Base-by-base conservation (phyloP, 37 sponge, comb jelly and placozoan species). In the Aphrocallistes beatrix region DNA sequence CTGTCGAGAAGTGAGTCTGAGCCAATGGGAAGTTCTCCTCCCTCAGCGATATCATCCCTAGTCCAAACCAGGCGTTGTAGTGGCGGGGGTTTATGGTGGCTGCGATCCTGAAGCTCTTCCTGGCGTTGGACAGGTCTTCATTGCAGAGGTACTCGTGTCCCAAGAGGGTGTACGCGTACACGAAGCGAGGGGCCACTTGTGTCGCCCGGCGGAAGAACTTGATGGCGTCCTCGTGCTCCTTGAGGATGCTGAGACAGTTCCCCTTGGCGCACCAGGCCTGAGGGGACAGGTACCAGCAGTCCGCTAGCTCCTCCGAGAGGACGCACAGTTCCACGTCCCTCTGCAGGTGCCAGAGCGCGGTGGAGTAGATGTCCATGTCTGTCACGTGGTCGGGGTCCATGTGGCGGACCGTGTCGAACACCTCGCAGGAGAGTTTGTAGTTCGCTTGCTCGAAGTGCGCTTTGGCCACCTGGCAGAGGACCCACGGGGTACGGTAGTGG, bases 51-150 rank as follows among this genome's bases (percentile, higher is more conserved):
- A 94, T 87, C 87, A 91, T 89, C 19, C 94, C 93, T 84, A 94
- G 90, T 21, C 93, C 97, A 81, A 89, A 96, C 94, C 93, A 96
- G 36, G 97, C 94, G 47, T 94, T 88, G 86, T 90, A 96, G 51
- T 92, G 91, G 3, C 97, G 39, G 23, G 94, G 93, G 83, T 97
- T 86, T 30, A 90, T 82, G 45, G 85, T 81, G 1, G 89, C 84
- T 1, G 94, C 93, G 38, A 81, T 37, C 69, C 90, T 88, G 82
- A 92, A 92, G n/a, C 88, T 89, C 19, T 88, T 50, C 51, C 90
- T 50, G 0, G 97, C 94, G 38, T 88, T 89, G 36, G 92, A 89
- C 38, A 89, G 90, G 38, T 97, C 86, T 38, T 94, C 93, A 0
- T 83, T 81, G 49, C 89, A 21, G 81, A 84, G 86, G 60, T 91